Base-by-base conservation (phyloP, 2,797 vertebrate species). In the Danionella dracula region DNA sequence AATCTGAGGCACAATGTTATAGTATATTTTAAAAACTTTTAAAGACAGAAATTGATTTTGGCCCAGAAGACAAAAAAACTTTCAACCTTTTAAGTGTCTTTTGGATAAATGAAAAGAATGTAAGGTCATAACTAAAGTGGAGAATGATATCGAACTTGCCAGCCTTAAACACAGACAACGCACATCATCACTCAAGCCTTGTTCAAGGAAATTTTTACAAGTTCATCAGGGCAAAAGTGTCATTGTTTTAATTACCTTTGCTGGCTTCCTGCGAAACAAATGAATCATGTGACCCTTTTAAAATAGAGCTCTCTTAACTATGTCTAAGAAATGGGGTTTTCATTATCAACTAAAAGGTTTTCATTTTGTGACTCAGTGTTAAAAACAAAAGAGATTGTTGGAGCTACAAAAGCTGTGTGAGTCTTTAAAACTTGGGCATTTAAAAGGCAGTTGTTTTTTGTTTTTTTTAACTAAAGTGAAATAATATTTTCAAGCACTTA, bases 231-330 rank as follows among this genome's bases (percentile, higher is more conserved):
- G 71, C 53, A 63, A 71, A 67, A 54, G 65, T 55, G 41, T 72
- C 61, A 71, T 75, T 73, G 72, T 75, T 73, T 79, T 78, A 76
- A 78, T 76, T 77, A 75, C 70, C 64, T 66, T 54, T 5, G 41
- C 19, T 54, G 45, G 59, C 58, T 53, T 73, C 70, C 59, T 65
- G 56, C 12, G 65, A 73, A 76, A 66, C 21, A 51, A 74, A 81
- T 81, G 54, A 81, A 78, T 75, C 70, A 75, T 61, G 44, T 64
- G 62, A 57, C 48, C 53, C 62, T 72, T 73, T 54, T 54, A 58
- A 67, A 70, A 63, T 59, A 76, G 35, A 38, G 56, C 62, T 37
- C 59, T 68, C 62, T 75, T 81, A 76, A 79, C 79, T 76, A 76
- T 55, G 54, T 10, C 32, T 63, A 62, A 68, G 51, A 76, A 78